Evolutionary conservation across 2,113 vertebrate species (phyloP), one percentile per base, ranked within the genome.

Genomic region (Brachionichthys hirsutus): DNA sequence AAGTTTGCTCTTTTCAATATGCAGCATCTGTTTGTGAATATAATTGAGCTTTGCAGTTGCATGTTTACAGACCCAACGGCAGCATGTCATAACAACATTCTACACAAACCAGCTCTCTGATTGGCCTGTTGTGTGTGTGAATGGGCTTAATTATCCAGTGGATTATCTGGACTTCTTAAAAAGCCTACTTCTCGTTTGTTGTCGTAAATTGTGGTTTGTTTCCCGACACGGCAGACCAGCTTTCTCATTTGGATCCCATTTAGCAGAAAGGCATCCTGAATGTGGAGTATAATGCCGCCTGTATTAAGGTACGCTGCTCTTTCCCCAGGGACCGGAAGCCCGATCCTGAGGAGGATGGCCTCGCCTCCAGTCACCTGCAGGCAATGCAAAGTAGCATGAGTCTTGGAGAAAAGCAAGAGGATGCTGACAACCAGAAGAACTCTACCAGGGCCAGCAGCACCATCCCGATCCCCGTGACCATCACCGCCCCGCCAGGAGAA

Each of bases 391-490:
- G 79, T 51, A 70, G 17, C 65, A 46, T 74, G 57, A 83, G 89
- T 49, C 90, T 92, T 1, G 90, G 88, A 0, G 95, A 95, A 36
- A 95, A 97, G 68, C 94, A 94, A 0, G 97, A 98, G 69, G 95
- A 97, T 1, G 94, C 92, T 0, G 97, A 98, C 80, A 98, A 98
- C 83, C 94, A 95, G 86, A 95, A 93, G 76, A 99, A 98, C 0
- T 95, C 94, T 59, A 94, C 91, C 1, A 89, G 94, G 24, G 94
- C 93, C 85, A 91, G 89, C 62, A 91, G 89, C 48, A 59, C 91
- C 22, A 90, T 93, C 73, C 93, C 90, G 76, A 91, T 95, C 70
- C 96, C 95, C 0, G 95, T 94, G 54, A 94, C 91, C 1, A 82
- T 94, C 88, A 94, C 92, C 0, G 92, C 60, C 9, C 86, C 87